Base-by-base conservation (phyloP, 2,888 invertebrate species). In the Pharmacophagus antenor region DNA sequence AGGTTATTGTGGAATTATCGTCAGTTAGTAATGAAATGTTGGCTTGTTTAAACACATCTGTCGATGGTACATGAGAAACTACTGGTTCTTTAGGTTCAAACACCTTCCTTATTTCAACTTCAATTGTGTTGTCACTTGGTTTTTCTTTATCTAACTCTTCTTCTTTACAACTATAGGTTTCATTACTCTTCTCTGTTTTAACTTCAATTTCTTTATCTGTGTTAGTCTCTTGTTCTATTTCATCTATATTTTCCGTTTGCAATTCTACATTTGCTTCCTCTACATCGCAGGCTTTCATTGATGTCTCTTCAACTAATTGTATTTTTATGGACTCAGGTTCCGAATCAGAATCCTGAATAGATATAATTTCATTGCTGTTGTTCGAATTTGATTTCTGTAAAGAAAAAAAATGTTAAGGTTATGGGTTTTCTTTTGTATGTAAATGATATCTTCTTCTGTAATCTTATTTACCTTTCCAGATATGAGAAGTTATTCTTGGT, bases 21-120 rank as follows among this genome's bases (percentile, higher is more conserved):
- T 90, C 89, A 27, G 89, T 88, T 37, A 89, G 66, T 42, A 89
- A 65, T 0, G 90, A 90, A 10, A 77, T 65, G 27, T 80, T 79
- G 18, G 72, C 81, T 68, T 80, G 82, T 56, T 80, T 79, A 22
- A 81, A 66, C 12, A 76, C 74, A 71, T 85, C 80, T n/a, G 46
- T 37, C 2, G 62, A 47, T 61, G 57, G 46, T 37, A 56, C 56
- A 47, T 56, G 50, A 2, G 20, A 18, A 22, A 21, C 10, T 48
- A 46, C 50, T 6, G 52, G 23, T 2, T 58, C 66, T 56, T 56
- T 46, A 15, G 12, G 15, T 5, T 65, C 65, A 22, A 50, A 21
- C 6, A 41, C 56, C 6, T 53, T 56, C 48, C 56, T 37, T 15
- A 52, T 56, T 57, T 62, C 57, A 17, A 53, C 49, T 54, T 62